Conservation (phyloP, 2,888 invertebrate genomes). For the Drosophila differens region DNA sequence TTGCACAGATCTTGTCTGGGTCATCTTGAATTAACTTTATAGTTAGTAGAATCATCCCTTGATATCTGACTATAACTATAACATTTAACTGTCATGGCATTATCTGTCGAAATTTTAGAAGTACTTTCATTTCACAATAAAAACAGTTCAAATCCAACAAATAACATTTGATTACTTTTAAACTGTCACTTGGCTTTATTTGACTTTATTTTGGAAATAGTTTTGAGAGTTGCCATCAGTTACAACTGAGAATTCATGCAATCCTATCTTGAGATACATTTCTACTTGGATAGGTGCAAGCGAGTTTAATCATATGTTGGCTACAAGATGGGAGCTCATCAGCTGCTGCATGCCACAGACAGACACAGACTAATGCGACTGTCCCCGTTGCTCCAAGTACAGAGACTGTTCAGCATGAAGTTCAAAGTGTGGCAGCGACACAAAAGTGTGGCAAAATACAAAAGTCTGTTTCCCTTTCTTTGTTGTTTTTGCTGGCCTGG, state of each 20-base stretch:
- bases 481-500: slow-evolving; percentile 15
- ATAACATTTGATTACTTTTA: background rate
- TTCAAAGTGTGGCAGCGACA: slow-evolving; percentile 23
- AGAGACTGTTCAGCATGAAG: slow-evolving; percentile 27
- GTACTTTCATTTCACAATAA: background rate
- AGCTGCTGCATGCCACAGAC: background rate
- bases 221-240: background rate
- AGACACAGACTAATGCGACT: slow-evolving; percentile 23
- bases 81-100: background rate
- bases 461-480: background rate
- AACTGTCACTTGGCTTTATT: background rate
- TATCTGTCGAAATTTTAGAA: background rate
- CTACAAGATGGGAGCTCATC: background rate
- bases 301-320: background rate
- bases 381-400: slow-evolving; percentile 18
- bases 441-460: background rate
- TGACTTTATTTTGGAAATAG: background rate
- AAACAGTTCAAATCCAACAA: background rate
- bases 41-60: background rate
- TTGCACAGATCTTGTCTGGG: too few relatives aligned
- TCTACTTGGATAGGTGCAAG: background rate
- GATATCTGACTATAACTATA: background rate
- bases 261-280: background rate
- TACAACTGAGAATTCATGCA: background rate
- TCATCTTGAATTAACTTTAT: background rate